These are phyloP conservation scores for Scaptomyza cyrtandrae DNA, from an alignment of 2,888 invertebrate species.

Conservation along the genomic window DNA sequence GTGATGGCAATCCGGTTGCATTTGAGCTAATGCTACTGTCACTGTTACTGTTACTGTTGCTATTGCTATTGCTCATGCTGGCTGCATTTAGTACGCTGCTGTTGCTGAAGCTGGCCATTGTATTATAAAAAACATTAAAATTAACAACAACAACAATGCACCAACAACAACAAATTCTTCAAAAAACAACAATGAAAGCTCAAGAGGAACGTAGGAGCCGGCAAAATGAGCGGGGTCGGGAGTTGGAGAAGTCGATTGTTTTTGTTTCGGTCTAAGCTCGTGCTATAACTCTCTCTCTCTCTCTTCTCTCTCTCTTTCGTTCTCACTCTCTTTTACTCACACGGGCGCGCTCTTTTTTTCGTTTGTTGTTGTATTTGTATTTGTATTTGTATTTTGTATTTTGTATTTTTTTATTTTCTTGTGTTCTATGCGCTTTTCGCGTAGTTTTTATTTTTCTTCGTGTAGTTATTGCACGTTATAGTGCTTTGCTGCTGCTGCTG, in stretches of 20 bases:
- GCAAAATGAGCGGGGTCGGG: not conserved
- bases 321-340: not conserved
- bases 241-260: not conserved
- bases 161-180: slow-evolving; percentile 4
- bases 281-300: not conserved
- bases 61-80: slow-evolving; percentile 48
- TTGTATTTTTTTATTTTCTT: slow-evolving; percentile 11
- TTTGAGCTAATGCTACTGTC: slow-evolving; percentile 41
- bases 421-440: slow-evolving; percentile 25
- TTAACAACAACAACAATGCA: slow-evolving; percentile 27
- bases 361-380: slow-evolving; percentile 7
- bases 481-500: slow-evolving; percentile 7
- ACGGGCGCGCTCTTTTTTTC: not conserved
- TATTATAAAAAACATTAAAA: slow-evolving; percentile 18
- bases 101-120: slow-evolving; percentile 56
- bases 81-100: slow-evolving; percentile 39
- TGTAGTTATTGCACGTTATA: slow-evolving; percentile 33
- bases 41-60: slow-evolving; percentile 36
- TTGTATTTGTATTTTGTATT: no score
- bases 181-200: slow-evolving; percentile 36
- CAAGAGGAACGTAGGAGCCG: not conserved
- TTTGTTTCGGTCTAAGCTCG: slow-evolving; percentile 11
- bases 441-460: slow-evolving; percentile 4
- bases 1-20: slow-evolving; percentile 47
- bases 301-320: slow-evolving; percentile 2